Evolutionary conservation across 2,888 invertebrate genomes (phyloP), one percentile per base, ranked within the genome.

Genomic region (Glomeris marginata): DNA sequence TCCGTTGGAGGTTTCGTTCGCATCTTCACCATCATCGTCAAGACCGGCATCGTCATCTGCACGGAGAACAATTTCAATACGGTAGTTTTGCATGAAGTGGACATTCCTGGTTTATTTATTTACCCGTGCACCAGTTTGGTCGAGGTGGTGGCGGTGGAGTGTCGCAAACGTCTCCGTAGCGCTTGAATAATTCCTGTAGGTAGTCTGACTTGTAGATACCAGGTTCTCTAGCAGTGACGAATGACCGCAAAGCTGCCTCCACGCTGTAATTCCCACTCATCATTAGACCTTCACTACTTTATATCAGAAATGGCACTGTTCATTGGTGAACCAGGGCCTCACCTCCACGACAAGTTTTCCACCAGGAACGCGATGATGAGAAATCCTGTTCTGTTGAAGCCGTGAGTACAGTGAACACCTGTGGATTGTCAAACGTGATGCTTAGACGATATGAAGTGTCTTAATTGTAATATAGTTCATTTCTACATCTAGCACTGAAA

Each of bases 121-220:
- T 66, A 78, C 80, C 91, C 59, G 76, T 72, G 66, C 88, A 91
- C 97, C 97, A 97, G 46, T 79, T 78, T 1, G 95, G 97, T 49
- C 81, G 69, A 1, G 72, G 64, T 0, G 94, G 92, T 1, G 91
- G 79, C 1, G 75, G 74, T 0, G 78, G 78, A 4, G 63, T 63
- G 59, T 76, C 79, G 28, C 77, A 81, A 38, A 69, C 69, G 60
- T 80, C 83, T 56, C 81, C 90, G 64, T 83, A 92, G 2, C 87
- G 74, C 51, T 71, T 71, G 64, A 80, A 92, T 33, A 99, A 68
- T 67, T 94, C 94, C 58, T 77, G 72, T 48, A 99, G 74, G 65
- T 99, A 99, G 64, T 95, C 94, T 56, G 78, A 80, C 67, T 99
- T 99, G 69, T 99, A 99, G 61, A 99, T 98, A 18, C 98, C 98